Evolutionary conservation across 2,888 invertebrate species (phyloP).

Genomic region (Erannis defoliaria): DNA sequence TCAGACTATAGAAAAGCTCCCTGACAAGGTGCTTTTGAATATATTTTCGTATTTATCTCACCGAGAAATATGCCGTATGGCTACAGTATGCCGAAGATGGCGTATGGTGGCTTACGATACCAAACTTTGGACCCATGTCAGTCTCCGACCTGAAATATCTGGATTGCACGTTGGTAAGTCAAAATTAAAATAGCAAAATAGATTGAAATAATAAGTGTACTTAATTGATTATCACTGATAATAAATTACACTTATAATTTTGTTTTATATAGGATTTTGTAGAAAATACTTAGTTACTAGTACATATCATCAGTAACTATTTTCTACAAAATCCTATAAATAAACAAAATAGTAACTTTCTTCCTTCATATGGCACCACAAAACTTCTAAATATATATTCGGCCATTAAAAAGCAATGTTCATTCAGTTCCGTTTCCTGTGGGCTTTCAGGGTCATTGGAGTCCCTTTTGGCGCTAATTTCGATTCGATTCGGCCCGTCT

Average conservation of each 20-base stretch:
- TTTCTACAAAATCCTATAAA: too few species aligned
- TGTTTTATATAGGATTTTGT: too few species aligned
- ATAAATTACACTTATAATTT: too few species aligned
- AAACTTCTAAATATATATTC: constrained; percentile 25
- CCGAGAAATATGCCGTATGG: constrained; percentile 97
- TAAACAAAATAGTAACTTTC: not conserved
- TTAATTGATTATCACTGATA: too few species aligned
- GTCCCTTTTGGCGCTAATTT: constrained; percentile 94
- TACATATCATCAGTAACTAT: too few species aligned
- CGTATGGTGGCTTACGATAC: constrained; percentile 98
- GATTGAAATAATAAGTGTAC: too few species aligned
- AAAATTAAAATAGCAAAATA: not conserved
- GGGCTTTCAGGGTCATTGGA: constrained; percentile 91
- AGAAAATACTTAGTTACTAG: too few species aligned
- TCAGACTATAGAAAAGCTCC: constrained; percentile 98
- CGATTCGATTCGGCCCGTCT: constrained; percentile 95
- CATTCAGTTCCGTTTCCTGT: constrained; percentile 36
- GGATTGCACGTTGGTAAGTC: constrained; percentile 93
- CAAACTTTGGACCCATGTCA: constrained; percentile 97
- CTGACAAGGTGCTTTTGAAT: constrained; percentile 97
- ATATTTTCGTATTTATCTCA: constrained; percentile 98
- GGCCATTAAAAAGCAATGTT: constrained; percentile 21
- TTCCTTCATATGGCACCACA: constrained; percentile 23
- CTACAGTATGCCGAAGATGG: constrained; percentile 98
- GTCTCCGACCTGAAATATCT: constrained; percentile 97